Evolutionary conservation across 2,113 vertebrate genomes (phyloP), one percentile per base, ranked within the genome.

Genomic region (Elachura formosa): DNA sequence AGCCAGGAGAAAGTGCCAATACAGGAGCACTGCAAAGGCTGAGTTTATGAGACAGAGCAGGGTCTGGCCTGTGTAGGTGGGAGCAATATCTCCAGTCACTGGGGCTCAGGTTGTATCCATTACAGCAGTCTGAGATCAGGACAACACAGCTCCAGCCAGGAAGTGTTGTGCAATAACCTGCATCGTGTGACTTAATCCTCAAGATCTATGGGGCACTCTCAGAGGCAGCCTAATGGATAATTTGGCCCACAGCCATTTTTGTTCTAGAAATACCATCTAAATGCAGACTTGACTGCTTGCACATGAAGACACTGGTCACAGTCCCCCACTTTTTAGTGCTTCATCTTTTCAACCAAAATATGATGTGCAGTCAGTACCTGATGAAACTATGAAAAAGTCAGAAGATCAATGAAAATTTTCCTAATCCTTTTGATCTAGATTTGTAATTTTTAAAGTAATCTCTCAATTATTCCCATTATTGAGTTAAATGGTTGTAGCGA

Each of bases 61-160:
- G 19, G 21, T 28, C 64, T 34, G 36, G 25, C 10, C 48, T 36
- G 34, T 11, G 22, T 5, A 22, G 43, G 21, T 45, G 28, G 41
- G 19, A 72, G 20, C 75, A 78, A 10, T n/a, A 40, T 7, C 25
- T 56, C 13, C 46, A 34, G 58, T 8, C 36, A 26, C 7, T 28
- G 4, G 1, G 31, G 36, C 41, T 72, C 54, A 76, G 62, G 58
- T 34, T 82, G 51, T 46, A 40, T 33, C 36, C 31, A 38, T 33
- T 11, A 0, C 16, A 67, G 48, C 12, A 19, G 21, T 25, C 16
- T 0, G 1, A 87, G 12, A 20, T 0, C 24, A 13, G 56, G 58
- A 45, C 45, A 26, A 12, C 3, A 1, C n/a, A 56, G n/a, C 4
- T 3, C 19, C 15, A 75, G 69, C 54, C 56, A 54, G 72, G 67